Base-by-base conservation (phyloP, 2,888 invertebrate species). In the Hypsopygia costalis region DNA sequence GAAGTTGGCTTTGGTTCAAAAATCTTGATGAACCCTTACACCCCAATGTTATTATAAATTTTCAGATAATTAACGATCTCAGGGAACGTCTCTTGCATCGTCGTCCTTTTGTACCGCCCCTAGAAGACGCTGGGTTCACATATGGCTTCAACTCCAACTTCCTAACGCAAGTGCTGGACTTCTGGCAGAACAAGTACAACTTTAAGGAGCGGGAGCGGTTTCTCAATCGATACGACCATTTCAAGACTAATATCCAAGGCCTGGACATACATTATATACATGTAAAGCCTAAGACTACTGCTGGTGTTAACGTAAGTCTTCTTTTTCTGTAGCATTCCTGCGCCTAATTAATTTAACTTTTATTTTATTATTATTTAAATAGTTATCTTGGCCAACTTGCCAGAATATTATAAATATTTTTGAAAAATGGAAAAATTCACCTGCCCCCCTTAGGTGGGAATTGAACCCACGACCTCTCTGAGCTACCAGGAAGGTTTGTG, bases 61-160 rank as follows among this genome's bases (percentile, higher is more conserved):
- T 30, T 11, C 64, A 87, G 87, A 68, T 85, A 43, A 54, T 92
- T 30, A 72, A 85, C 44, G 92, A 92, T 53, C 66, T 93, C 0
- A 76, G 82, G 46, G 72, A 81, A 9, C 81, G 94, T 5, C 77
- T 94, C 0, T 72, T 89, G 1, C 87, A 83, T 34, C 69, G 85
- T 0, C 70, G 79, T 5, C 68, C 69, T 0, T 80, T 91, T 2
- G 71, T 80, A 0, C 82, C 85, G 7, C 93, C 95, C 0, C 63
- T 95, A 34, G 93, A 95, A 70, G 91, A 90, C 34, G 77, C 88
- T 0, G 91, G 91, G 4, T 97, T 96, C 75, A 90, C 93, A 43
- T 97, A 97, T 62, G 98, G 98, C 1, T 93, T 97, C 67, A 94
- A 95, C 62, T 81, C 93, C 0, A 87, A 92, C 28, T 92, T 92